Evolutionary conservation across 2,888 invertebrate genomes (phyloP).

Genomic region (Diadegma fenestrale): DNA sequence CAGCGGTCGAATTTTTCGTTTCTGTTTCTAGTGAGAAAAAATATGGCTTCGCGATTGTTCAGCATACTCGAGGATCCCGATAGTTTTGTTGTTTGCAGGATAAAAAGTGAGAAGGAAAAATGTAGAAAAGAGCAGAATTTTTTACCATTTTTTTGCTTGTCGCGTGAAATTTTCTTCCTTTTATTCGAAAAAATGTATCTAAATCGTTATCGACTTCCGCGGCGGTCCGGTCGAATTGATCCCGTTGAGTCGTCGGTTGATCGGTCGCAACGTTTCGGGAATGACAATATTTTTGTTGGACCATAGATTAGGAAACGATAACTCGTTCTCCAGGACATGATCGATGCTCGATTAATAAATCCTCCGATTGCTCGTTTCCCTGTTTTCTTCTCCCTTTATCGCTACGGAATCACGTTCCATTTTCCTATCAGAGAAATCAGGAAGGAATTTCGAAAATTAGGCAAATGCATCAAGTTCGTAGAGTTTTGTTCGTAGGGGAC

Average conservation of each 20-base stretch:
- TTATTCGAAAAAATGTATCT: constrained; percentile 35
- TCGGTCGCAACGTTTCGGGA: constrained; percentile 46
- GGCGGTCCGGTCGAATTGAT: constrained; percentile 8
- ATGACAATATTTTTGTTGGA: constrained; percentile 33
- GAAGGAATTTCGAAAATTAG: neutral
- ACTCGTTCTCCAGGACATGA: constrained; percentile 13
- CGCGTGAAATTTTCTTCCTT: constrained; percentile 17
- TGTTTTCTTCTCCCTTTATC: constrained; percentile 46
- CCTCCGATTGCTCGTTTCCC: constrained; percentile 23
- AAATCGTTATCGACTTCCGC: constrained; percentile 24
- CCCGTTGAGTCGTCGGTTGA: constrained; percentile 11
- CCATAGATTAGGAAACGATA: constrained; percentile 16
- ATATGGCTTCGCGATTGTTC: constrained; percentile 33
- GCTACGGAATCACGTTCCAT: constrained; percentile 47
- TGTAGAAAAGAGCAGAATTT: neutral
- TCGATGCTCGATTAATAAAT: constrained; percentile 20
- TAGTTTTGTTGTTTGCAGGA: constrained; percentile 42
- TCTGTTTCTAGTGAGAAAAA: constrained; percentile 46
- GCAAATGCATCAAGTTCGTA: neutral
- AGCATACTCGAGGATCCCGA: constrained; percentile 36
- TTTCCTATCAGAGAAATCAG: constrained; percentile 38
- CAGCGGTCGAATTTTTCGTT: neutral
- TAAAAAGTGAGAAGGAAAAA: constrained; percentile 7
- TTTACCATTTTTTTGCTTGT: neutral
- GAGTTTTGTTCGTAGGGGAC: constrained; percentile 29